Evolutionary conservation across 2,888 invertebrate genomes (phyloP).

Genomic region (Crossocerus cetratus): DNA sequence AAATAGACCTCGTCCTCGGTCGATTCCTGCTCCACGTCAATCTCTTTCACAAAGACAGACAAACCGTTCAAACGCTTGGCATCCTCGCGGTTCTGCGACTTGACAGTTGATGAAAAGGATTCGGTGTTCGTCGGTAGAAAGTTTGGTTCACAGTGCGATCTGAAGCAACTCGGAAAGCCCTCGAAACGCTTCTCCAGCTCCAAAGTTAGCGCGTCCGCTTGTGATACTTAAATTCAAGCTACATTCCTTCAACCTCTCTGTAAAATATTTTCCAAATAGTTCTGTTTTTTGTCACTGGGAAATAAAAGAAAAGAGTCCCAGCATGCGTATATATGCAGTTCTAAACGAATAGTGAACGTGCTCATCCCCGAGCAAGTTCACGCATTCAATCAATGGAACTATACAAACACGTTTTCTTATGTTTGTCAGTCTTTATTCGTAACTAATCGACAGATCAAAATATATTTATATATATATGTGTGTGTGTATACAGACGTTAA

Average conservation of each 20-base stretch:
- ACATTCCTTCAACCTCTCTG: no score
- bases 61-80: slow-evolving; percentile 48
- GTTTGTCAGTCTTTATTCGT: slow-evolving; percentile 72
- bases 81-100: slow-evolving; percentile 44
- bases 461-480: slow-evolving; percentile 66
- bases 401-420: not conserved
- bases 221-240: no score
- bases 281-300: no score
- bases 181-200: slow-evolving; percentile 41
- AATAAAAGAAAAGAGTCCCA: no score
- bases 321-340: no score
- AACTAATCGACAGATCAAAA: slow-evolving; percentile 69
- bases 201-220: not conserved
- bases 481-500: slow-evolving; percentile 45
- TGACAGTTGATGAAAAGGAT: not conserved
- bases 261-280: no score
- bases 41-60: slow-evolving; percentile 40
- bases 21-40: slow-evolving; percentile 19
- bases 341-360: no score
- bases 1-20: slow-evolving; percentile 3
- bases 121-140: slow-evolving; percentile 31
- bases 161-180: slow-evolving; percentile 28
- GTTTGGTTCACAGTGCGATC: slow-evolving; percentile 17
- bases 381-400: no score
- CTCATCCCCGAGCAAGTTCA: no score